Evolutionary conservation across 2,113 vertebrate genomes (phyloP).

Genomic region (Piprites chloris): DNA sequence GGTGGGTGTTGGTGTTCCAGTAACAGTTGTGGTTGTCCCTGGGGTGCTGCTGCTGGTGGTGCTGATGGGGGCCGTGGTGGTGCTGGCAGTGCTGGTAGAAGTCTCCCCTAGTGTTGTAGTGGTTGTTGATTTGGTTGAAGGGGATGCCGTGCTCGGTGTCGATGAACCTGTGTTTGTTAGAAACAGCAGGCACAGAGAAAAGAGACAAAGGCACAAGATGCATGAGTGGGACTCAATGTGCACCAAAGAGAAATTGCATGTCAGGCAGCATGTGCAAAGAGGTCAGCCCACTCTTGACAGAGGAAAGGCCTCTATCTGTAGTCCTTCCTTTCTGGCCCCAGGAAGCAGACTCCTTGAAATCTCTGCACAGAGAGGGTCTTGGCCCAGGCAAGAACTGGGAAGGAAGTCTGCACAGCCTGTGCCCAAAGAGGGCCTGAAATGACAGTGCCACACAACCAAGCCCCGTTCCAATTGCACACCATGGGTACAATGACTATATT

Average conservation of each 20-base stretch:
- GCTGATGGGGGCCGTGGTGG: rapidly evolving
- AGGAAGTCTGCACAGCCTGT: background rate
- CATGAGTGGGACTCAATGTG: too few relatives aligned
- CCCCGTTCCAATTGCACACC: background rate
- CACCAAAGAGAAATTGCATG: too few relatives aligned
- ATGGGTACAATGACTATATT: background rate
- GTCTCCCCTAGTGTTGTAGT: rapidly evolving
- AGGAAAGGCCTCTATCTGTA: too few relatives aligned
- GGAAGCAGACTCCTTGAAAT: background rate
- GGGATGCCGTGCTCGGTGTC: background rate
- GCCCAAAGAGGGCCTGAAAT: background rate
- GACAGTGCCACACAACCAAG: background rate
- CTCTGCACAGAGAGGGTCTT: rapidly evolving
- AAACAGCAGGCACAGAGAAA: background rate
- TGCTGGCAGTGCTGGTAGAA: background rate
- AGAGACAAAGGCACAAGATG: background rate
- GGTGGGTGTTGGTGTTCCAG: background rate
- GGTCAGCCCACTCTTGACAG: too few relatives aligned
- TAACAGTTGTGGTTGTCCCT: background rate
- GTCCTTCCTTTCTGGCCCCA: too few relatives aligned
- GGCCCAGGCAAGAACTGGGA: background rate
- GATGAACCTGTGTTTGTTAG: background rate
- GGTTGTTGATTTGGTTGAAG: background rate
- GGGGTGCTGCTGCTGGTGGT: background rate
- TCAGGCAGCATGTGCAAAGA: too few relatives aligned